phyloP scores from a whole-genome alignment of 2,113 vertebrate genomes.

The Platysternon megacephalum region DNA sequence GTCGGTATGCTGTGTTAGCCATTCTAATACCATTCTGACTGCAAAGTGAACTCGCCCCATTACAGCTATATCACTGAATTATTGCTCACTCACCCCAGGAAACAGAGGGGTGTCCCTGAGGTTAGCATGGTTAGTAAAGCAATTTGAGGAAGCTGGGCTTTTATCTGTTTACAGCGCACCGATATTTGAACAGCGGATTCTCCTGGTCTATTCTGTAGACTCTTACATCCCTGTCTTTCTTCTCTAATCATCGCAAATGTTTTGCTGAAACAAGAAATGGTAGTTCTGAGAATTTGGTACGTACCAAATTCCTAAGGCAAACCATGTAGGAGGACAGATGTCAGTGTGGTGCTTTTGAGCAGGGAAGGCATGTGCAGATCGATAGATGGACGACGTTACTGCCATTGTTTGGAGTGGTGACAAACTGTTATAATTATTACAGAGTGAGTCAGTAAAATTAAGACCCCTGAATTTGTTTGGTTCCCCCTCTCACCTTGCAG shows the following conservation, averaged over 20 bases:
- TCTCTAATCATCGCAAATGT: not conserved
- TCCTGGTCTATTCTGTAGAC: not conserved
- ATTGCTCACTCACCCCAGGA: conserved; percentile 50
- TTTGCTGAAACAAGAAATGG: not conserved
- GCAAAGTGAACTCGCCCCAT: conserved; percentile 33
- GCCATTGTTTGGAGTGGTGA: not conserved
- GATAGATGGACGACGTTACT: not conserved
- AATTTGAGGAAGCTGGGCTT: conserved; percentile 53
- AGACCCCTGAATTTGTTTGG: not conserved
- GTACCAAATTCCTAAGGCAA: not conserved
- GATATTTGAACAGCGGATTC: conserved; percentile 47
- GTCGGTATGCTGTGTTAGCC: not conserved
- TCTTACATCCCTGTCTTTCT: not conserved
- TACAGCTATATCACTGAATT: conserved; percentile 32
- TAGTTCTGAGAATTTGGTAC: not conserved
- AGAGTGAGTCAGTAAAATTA: not conserved
- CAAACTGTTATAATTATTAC: not conserved
- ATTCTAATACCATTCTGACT: not conserved
- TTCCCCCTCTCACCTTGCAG: not conserved
- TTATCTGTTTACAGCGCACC: conserved; percentile 42
- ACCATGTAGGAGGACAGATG: not conserved
- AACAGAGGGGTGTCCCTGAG: conserved; percentile 55
- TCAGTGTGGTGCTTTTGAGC: not conserved
- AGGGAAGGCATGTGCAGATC: not conserved
- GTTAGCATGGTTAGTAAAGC: conserved; percentile 65